Conservation (phyloP, 1,140 invertebrate genomes). For the Bicyclus anynana region DNA sequence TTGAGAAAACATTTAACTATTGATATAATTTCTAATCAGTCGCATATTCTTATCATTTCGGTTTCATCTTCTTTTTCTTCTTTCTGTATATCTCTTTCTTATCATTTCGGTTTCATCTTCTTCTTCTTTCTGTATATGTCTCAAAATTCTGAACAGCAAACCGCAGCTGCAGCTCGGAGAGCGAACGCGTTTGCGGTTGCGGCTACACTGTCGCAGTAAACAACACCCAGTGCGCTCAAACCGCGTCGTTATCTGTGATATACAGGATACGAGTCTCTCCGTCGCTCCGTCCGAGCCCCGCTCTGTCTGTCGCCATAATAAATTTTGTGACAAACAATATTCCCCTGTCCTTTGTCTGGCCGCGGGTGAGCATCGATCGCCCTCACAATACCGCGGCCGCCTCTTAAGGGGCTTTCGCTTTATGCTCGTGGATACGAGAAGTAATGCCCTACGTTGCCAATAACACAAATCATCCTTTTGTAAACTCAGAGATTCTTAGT, state of each 20-base stretch:
- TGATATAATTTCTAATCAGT: too few species aligned
- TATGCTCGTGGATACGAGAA: not conserved
- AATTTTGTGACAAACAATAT: slow-evolving; percentile 74
- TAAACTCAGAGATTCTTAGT: not conserved
- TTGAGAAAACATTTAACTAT: too few species aligned
- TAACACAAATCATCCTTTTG: slow-evolving; percentile 10
- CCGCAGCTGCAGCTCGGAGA: not conserved
- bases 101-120: too few species aligned
- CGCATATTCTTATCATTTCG: too few species aligned
- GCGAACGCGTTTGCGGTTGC: not conserved
- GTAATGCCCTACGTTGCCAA: not conserved
- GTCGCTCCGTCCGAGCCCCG: slow-evolving; percentile 31
- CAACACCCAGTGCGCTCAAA: slow-evolving; percentile 15
- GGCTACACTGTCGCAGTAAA: not conserved
- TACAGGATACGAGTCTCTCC: slow-evolving; percentile 37
- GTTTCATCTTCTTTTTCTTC: too few species aligned
- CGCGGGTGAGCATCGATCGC: slow-evolving; percentile 50
- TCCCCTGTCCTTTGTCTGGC: slow-evolving; percentile 62
- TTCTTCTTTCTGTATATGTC: too few species aligned
- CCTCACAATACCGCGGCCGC: slow-evolving; percentile 27
- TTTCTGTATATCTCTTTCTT: too few species aligned
- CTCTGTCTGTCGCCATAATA: slow-evolving; percentile 56
- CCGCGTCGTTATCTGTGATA: slow-evolving; percentile 38
- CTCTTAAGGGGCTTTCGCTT: slow-evolving; percentile 11
- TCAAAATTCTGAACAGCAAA: too few species aligned